Evolutionary conservation across 2,113 vertebrate species (phyloP).

Genomic region (Cottus gobio): DNA sequence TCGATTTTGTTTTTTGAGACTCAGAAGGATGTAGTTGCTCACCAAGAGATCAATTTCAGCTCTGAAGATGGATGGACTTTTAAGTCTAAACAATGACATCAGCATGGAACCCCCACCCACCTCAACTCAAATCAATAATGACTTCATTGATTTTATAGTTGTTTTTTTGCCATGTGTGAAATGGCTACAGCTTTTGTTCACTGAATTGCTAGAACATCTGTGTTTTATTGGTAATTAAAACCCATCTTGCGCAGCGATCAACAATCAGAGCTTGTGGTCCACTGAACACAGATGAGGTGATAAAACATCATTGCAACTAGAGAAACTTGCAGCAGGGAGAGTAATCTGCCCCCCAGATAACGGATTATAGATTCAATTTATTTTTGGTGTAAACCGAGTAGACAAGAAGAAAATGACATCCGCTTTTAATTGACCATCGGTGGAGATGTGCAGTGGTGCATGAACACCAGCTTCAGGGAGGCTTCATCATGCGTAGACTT

Average conservation of each 20-base stretch:
- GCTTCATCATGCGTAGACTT: background rate
- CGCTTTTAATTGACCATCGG: slow-evolving; percentile 73
- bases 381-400: slow-evolving; percentile 66
- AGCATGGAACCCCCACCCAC: background rate
- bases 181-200: slow-evolving; percentile 31
- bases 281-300: slow-evolving; percentile 70
- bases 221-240: slow-evolving; percentile 60
- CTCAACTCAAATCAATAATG: slow-evolving; percentile 22
- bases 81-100: slow-evolving; percentile 49
- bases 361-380: slow-evolving; percentile 77
- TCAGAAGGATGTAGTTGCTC: slow-evolving; percentile 47
- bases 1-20: slow-evolving; percentile 45
- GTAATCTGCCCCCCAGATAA: slow-evolving; percentile 63
- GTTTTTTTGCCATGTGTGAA: background rate
- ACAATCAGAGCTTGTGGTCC: slow-evolving; percentile 64
- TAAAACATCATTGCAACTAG: slow-evolving; percentile 65
- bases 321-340: slow-evolving; percentile 43
- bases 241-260: slow-evolving; percentile 60
- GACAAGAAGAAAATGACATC: slow-evolving; percentile 71
- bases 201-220: slow-evolving; percentile 33
- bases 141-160: slow-evolving; percentile 1
- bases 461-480: slow-evolving; percentile 30
- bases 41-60: slow-evolving; percentile 47
- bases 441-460: slow-evolving; percentile 50
- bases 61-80: slow-evolving; percentile 40